Percentiles rank a stretch among this genome's conserved stretches.
Conservation (phyloP, 2,888 invertebrate genomes). For the Nezara viridula region DNA sequence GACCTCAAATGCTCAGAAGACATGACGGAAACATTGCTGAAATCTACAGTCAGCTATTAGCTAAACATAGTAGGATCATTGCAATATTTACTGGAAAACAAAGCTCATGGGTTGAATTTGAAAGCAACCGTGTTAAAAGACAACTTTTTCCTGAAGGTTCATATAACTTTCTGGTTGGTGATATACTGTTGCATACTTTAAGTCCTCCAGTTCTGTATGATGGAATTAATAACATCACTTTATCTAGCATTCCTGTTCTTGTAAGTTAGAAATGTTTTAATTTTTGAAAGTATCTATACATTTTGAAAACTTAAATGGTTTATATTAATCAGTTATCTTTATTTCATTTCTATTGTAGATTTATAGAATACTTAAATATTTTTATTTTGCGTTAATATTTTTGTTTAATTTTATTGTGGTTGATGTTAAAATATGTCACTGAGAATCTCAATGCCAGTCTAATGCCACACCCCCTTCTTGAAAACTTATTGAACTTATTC, state of each 20-base stretch:
- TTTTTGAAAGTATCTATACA: background rate
- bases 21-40: slow-evolving; percentile 76
- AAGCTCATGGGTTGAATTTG: slow-evolving; percentile 72
- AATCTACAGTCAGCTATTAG: slow-evolving; percentile 71
- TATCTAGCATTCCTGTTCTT: background rate
- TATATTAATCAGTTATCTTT: background rate
- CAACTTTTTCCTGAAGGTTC: slow-evolving; percentile 66
- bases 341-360: background rate
- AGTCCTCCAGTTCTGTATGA: slow-evolving; percentile 46
- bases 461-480: slow-evolving; percentile 56
- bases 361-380: background rate
- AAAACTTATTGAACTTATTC: background rate
- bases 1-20: slow-evolving; percentile 72
- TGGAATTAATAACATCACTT: slow-evolving; percentile 45
- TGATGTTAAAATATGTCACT: background rate
- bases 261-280: background rate
- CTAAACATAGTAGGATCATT: slow-evolving; percentile 71
- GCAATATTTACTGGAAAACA: slow-evolving; percentile 74
- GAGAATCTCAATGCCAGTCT: background rate
- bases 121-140: slow-evolving; percentile 65
- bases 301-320: background rate
- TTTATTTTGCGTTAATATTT: background rate
- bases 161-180: slow-evolving; percentile 68
- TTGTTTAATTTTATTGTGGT: background rate
- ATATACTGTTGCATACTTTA: slow-evolving; percentile 3